Percentiles rank a stretch among this genome's conserved stretches.
Conservation (phyloP, 2,113 vertebrate species). For the Rutilus rutilus region DNA sequence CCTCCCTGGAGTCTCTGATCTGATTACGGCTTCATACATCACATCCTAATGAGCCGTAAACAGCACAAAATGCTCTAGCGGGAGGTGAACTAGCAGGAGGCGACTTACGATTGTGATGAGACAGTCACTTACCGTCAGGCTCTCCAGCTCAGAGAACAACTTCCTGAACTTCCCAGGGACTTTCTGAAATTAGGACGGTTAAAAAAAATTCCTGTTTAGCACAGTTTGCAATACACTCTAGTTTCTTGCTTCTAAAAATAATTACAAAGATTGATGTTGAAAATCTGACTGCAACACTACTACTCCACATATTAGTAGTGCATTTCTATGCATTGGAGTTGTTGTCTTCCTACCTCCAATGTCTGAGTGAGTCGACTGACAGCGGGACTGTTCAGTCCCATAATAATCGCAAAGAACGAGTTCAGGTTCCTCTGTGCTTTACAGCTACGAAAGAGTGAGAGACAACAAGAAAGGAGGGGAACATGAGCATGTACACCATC, state of each 20-base stretch:
- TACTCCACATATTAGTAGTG: background rate
- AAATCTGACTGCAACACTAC: background rate
- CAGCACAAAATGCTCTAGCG: constrained; percentile 20
- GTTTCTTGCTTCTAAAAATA: background rate
- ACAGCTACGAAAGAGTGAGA: constrained; percentile 78
- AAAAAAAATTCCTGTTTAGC: constrained; percentile 5
- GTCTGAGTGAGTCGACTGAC: constrained; percentile 92
- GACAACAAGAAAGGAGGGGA: background rate
- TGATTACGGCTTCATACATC: constrained; percentile 34
- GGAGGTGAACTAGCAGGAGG: background rate
- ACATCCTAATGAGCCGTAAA: constrained; percentile 39
- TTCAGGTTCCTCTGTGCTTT: constrained; percentile 96
- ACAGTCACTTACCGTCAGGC: constrained; percentile 85
- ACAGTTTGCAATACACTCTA: background rate
- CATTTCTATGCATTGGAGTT: background rate
- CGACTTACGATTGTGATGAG: constrained; percentile 16
- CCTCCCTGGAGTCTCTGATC: constrained; percentile 6
- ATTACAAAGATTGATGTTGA: background rate
- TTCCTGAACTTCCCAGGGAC: constrained; percentile 98
- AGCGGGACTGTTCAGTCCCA: constrained; percentile 96
- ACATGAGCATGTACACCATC: background rate
- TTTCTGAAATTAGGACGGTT: constrained; percentile 80
- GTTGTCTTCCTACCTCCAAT: constrained; percentile 87
- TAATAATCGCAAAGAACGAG: constrained; percentile 97
- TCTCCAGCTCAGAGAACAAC: constrained; percentile 95